Evolutionary conservation across 2,888 invertebrate species (phyloP).

Genomic region (Empis livida): DNA sequence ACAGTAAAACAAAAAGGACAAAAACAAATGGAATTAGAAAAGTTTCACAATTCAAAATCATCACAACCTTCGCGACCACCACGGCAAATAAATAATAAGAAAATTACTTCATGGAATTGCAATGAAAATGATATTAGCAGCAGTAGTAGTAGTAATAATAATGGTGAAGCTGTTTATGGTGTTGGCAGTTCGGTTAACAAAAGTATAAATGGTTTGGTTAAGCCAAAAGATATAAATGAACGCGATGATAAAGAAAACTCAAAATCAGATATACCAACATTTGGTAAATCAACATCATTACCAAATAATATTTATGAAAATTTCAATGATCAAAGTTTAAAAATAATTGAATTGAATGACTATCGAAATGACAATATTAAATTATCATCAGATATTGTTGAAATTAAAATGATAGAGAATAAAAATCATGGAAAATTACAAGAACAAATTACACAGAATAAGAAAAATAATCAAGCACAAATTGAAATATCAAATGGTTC

Average conservation of each 20-base stretch:
- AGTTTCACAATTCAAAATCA: background rate
- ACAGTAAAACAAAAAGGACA: conserved; percentile 36
- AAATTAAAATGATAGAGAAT: too few relatives aligned
- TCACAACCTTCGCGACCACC: conserved; percentile 9
- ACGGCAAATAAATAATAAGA: conserved; percentile 8
- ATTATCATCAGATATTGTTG: background rate
- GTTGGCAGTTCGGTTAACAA: too few relatives aligned
- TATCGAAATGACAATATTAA: background rate
- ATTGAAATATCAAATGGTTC: conserved; percentile 10
- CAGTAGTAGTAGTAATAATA: background rate
- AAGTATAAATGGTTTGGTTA: too few relatives aligned
- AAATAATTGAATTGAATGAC: background rate
- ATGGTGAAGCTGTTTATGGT: background rate
- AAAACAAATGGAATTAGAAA: conserved; percentile 18
- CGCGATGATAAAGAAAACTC: background rate
- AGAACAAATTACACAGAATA: background rate
- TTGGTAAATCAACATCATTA: background rate
- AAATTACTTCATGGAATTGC: background rate
- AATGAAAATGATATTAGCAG: conserved; percentile 2
- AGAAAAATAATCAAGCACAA: conserved; percentile 8
- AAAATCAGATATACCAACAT: background rate
- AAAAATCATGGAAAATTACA: too few relatives aligned
- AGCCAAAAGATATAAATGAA: background rate
- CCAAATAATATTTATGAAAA: background rate
- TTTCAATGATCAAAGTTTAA: background rate